A percentile compares a stretch with the other conserved stretches of the same genome.
phyloP scores from a whole-genome alignment of 2,888 invertebrate genomes.

The Drosophila histrio region DNA sequence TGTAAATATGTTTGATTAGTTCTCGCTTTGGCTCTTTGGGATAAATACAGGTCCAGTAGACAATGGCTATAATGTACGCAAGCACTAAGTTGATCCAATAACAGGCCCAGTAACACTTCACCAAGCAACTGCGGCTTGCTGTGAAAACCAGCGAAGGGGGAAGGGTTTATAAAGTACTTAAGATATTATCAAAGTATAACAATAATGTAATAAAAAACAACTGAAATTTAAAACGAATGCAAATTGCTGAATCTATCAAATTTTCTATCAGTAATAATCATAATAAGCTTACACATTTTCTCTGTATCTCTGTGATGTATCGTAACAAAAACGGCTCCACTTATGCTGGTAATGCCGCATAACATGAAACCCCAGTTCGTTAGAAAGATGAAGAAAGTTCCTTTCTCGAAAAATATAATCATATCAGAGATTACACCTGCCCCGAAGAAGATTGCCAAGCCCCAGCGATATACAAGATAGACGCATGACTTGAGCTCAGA shows the following conservation, averaged over 20 bases:
- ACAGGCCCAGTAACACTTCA: slow-evolving; percentile 43
- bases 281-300: slow-evolving; percentile 38
- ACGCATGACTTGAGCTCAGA: slow-evolving; percentile 1
- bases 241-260: too few relatives aligned
- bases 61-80: background rate
- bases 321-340: slow-evolving; percentile 33
- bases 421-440: background rate
- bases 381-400: slow-evolving; percentile 45
- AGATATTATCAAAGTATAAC: too few relatives aligned
- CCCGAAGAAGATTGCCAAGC: slow-evolving; percentile 31
- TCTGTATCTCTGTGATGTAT: slow-evolving; percentile 14
- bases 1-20: background rate
- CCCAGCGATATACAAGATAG: slow-evolving; percentile 55
- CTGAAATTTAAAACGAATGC: too few relatives aligned
- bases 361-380: slow-evolving; percentile 48
- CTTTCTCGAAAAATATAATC: background rate
- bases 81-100: slow-evolving; percentile 40
- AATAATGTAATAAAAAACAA: too few relatives aligned
- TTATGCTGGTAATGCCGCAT: slow-evolving; percentile 21
- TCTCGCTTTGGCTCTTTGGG: background rate
- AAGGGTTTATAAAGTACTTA: background rate
- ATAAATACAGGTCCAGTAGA: slow-evolving; percentile 44
- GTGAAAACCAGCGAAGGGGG: too few relatives aligned
- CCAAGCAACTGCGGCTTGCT: background rate
- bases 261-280: too few relatives aligned